Evolutionary conservation across 1,140 invertebrate species (phyloP).

Genomic region (Idris sp.): DNA sequence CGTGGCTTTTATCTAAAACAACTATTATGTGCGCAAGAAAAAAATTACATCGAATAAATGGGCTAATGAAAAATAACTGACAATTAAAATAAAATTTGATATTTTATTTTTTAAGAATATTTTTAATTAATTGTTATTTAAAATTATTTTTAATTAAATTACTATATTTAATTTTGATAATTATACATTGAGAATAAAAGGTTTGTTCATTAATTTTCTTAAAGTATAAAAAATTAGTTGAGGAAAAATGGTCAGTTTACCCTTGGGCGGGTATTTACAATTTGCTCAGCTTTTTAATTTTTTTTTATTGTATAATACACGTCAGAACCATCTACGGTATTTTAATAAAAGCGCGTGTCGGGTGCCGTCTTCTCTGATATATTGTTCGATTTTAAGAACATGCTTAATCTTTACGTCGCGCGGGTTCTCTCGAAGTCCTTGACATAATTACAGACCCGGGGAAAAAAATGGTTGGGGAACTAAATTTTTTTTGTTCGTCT

Average conservation of each 20-base stretch:
- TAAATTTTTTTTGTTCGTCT: too few relatives aligned
- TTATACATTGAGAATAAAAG: too few relatives aligned
- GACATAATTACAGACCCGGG: conserved; percentile 43
- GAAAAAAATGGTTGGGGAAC: conserved; percentile 24
- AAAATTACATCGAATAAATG: conserved; percentile 16
- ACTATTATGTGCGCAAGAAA: too few relatives aligned
- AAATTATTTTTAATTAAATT: too few relatives aligned
- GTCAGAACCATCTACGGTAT: conserved; percentile 45
- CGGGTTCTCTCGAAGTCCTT: conserved; percentile 44
- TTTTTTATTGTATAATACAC: conserved; percentile 45
- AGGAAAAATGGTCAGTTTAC: conserved; percentile 38
- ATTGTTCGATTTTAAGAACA: conserved; percentile 61
- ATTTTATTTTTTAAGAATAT: too few relatives aligned
- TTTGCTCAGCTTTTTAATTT: conserved; percentile 42
- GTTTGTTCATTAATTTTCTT: too few relatives aligned
- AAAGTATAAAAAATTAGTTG: too few relatives aligned
- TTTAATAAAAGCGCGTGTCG: conserved; percentile 52
- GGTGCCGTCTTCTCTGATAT: conserved; percentile 59
- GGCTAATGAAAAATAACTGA: conserved; percentile 30
- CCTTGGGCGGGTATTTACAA: conserved; percentile 38
- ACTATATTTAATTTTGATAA: too few relatives aligned
- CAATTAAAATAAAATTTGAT: not conserved
- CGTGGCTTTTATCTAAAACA: conserved; percentile 31
- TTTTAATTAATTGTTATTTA: too few relatives aligned
- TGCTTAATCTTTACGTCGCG: conserved; percentile 46